Evolutionary conservation across 2,797 vertebrate species (phyloP).

Genomic region (Etheostoma nigrum): DNA sequence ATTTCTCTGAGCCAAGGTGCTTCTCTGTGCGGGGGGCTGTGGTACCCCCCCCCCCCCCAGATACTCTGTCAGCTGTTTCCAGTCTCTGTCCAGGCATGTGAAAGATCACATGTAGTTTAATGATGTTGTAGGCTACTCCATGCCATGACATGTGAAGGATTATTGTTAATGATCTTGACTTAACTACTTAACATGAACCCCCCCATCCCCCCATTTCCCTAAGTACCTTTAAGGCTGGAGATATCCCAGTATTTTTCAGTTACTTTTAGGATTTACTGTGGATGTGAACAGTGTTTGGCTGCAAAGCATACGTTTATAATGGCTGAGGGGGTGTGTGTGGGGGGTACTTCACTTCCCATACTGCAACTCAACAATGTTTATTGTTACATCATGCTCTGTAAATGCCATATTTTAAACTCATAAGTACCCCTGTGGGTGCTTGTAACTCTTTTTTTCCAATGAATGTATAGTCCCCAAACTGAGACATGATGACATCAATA

Average conservation of each 20-base stretch:
- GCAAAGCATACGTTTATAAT: neutral
- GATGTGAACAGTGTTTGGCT: neutral
- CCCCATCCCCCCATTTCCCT: too few relatives aligned
- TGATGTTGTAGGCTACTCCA: neutral
- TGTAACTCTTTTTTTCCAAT: neutral
- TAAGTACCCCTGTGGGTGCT: neutral
- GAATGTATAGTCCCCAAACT: neutral
- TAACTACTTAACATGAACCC: neutral
- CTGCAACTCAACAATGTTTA: neutral
- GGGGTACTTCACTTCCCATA: neutral
- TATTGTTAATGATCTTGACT: neutral
- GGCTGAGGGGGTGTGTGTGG: neutral
- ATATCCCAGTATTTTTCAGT: neutral
- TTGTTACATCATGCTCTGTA: neutral
- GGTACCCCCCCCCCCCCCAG: neutral
- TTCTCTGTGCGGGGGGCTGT: neutral
- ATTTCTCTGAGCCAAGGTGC: neutral
- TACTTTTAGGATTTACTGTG: neutral
- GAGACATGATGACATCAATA: neutral
- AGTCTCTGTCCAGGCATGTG: neutral
- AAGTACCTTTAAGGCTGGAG: neutral
- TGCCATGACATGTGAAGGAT: neutral
- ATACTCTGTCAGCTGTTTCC: conserved; percentile 12
- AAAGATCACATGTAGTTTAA: too few relatives aligned
- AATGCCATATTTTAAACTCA: neutral